These are phyloP conservation scores for Allolobophora icterica DNA, from an alignment of 2,888 invertebrate species.

Conservation along the genomic window DNA sequence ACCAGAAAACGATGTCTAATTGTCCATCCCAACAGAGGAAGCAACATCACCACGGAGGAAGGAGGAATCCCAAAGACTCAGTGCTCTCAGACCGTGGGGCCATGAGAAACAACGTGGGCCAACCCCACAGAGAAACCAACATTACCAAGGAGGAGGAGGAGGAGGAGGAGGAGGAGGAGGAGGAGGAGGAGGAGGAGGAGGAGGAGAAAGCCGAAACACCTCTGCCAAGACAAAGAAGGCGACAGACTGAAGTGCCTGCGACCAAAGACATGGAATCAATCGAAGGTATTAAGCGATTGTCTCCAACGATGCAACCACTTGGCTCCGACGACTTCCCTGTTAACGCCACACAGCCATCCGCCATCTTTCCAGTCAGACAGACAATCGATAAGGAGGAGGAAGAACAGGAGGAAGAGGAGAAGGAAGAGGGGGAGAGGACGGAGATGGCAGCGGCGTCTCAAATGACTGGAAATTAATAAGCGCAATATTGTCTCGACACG, in stretches of 20 bases:
- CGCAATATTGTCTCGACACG: background rate
- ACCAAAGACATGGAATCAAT: background rate
- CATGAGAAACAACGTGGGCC: no score
- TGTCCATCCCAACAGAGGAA: no score
- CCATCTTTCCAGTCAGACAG: no score
- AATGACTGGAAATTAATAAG: conserved; percentile 1
- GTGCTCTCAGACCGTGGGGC: no score
- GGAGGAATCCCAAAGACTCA: no score
- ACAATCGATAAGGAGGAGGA: background rate
- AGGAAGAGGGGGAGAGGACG: no score
- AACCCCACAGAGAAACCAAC: no score
- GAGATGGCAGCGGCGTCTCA: background rate
- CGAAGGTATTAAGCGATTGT: conserved; percentile 5
- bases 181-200: background rate
- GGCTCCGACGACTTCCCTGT: background rate
- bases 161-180: no score
- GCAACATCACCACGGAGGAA: no score
- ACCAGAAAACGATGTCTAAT: no score
- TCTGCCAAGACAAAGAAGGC: background rate
- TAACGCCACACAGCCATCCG: background rate
- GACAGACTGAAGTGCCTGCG: background rate
- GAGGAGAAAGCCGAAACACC: background rate
- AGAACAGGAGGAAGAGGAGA: no score
- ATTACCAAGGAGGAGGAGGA: no score
- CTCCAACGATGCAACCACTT: background rate